Evolutionary conservation across 2,113 vertebrate species (phyloP).

Genomic region (Prunella himalayana): DNA sequence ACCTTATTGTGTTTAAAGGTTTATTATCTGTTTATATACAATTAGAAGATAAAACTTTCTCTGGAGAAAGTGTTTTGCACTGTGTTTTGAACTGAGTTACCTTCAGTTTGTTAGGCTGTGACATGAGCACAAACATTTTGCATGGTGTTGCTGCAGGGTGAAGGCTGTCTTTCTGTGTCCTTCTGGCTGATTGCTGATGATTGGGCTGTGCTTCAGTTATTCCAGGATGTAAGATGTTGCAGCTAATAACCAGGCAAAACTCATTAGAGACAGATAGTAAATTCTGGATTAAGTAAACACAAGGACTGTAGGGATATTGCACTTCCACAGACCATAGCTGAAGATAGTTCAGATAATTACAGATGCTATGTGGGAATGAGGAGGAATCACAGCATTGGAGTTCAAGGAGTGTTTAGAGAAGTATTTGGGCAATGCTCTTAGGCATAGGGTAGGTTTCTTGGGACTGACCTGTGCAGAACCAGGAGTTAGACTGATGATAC

Average conservation of each 20-base stretch:
- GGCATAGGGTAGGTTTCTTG: not conserved
- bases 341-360: not conserved
- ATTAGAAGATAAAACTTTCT: not conserved
- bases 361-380: not conserved
- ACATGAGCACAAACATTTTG: not conserved
- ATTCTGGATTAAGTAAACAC: not conserved
- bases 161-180: not conserved
- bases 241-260: not conserved
- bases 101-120: not conserved
- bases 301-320: not conserved
- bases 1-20: not conserved
- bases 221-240: not conserved
- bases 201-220: rapidly evolving
- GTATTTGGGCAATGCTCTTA: not conserved
- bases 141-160: not conserved
- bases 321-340: not conserved
- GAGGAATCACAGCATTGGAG: not conserved
- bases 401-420: not conserved
- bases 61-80: not conserved
- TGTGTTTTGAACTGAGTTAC: not conserved
- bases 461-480: not conserved
- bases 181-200: not conserved
- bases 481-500: not conserved
- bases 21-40: not conserved
- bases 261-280: not conserved